Conservation (phyloP, 2,113 vertebrate genomes). For the Tichodroma muraria region DNA sequence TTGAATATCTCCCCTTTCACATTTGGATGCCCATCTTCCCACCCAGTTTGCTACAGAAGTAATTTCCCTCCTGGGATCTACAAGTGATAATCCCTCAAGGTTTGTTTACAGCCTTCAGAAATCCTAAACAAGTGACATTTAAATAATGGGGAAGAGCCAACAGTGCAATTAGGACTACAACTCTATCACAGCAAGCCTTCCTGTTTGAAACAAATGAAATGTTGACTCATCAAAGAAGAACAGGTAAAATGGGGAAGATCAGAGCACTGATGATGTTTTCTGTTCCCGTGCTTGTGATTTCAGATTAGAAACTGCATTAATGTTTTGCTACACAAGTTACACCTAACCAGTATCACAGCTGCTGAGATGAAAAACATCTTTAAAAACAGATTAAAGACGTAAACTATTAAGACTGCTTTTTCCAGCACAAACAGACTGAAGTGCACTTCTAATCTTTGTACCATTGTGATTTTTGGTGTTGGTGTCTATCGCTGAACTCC, state of each 20-base stretch:
- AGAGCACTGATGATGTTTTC: not conserved
- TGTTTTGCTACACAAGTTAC: not conserved
- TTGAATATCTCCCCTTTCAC: not conserved
- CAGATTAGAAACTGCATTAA: not conserved
- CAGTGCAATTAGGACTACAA: not conserved
- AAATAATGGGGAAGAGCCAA: not conserved
- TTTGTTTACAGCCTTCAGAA: not conserved
- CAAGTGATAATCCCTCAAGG: not conserved
- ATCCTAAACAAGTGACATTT: slow-evolving; percentile 4
- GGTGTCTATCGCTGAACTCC: not conserved
- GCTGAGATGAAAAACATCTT: not conserved
- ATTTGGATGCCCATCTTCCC: not conserved
- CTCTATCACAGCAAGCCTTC: not conserved
- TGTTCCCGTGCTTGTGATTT: not conserved
- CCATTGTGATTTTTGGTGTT: not conserved
- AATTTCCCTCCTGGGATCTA: not conserved
- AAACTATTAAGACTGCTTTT: not conserved
- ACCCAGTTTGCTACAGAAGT: not conserved
- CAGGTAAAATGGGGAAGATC: not conserved
- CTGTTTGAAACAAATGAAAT: not conserved
- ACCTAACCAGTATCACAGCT: not conserved
- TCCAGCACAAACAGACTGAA: not conserved
- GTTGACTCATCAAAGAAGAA: not conserved
- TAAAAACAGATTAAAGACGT: not conserved
- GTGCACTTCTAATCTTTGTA: not conserved